Conservation (phyloP, 1,140 invertebrate species). For the Plodia interpunctella region DNA sequence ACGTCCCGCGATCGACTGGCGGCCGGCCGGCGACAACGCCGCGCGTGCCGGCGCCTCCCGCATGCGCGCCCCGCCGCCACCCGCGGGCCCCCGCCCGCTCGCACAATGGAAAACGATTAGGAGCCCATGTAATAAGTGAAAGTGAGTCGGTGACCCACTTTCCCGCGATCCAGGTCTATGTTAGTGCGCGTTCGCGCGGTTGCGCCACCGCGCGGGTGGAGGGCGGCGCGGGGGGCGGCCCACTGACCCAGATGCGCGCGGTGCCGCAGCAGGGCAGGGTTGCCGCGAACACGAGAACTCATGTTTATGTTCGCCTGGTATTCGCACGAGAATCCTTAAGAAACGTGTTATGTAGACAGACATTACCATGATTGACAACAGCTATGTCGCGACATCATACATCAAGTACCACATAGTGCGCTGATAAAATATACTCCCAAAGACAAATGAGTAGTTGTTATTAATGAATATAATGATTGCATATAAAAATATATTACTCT, state of each 20-base stretch:
- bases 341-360: not conserved
- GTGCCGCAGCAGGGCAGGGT: conserved; percentile 75
- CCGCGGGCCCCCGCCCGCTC: conserved; percentile 70
- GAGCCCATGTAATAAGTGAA: conserved; percentile 83
- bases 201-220: conserved; percentile 69
- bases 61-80: conserved; percentile 77
- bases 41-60: conserved; percentile 73
- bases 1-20: conserved; percentile 70
- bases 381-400: not conserved
- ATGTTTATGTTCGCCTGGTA: conserved; percentile 65
- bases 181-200: conserved; percentile 77
- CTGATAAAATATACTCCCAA: no score
- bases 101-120: conserved; percentile 82
- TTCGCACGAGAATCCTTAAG: conserved; percentile 34
- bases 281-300: conserved; percentile 55
- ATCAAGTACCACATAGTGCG: no score
- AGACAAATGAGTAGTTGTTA: no score
- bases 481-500: no score
- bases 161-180: conserved; percentile 83
- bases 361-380: not conserved
- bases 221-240: conserved; percentile 74
- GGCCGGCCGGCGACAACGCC: conserved; percentile 61
- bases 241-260: conserved; percentile 82
- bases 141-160: conserved; percentile 83
- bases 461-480: no score